These are phyloP conservation scores for Leontocebus nigricollis DNA, from an alignment of 2,797 vertebrate species.

Conservation along the genomic window DNA sequence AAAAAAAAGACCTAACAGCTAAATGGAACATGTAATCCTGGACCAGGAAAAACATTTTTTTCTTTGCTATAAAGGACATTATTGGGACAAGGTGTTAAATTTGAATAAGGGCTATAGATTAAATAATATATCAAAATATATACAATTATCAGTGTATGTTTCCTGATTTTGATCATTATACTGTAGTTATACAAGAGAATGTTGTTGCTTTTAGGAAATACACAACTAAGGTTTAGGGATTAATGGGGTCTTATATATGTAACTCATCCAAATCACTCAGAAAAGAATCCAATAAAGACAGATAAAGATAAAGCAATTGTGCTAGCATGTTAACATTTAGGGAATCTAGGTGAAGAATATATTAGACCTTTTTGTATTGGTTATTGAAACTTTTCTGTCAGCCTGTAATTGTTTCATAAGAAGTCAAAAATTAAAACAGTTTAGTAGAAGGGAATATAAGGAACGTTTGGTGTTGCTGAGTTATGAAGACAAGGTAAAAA, in stretches of 20 bases:
- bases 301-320: background rate
- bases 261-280: background rate
- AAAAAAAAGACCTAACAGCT: background rate
- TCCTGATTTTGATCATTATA: background rate
- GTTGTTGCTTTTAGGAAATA: slow-evolving; percentile 4
- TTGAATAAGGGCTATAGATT: background rate
- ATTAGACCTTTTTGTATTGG: background rate
- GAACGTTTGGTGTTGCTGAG: background rate
- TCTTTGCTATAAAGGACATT: background rate
- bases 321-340: background rate
- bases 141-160: background rate
- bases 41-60: background rate
- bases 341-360: background rate
- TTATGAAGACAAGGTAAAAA: background rate
- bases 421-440: background rate
- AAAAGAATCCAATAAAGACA: background rate
- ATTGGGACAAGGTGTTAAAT: background rate
- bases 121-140: background rate
- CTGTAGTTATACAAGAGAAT: background rate
- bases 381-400: background rate
- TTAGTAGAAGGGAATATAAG: background rate
- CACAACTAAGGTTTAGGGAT: background rate
- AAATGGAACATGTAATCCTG: background rate
- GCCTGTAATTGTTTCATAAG: background rate
- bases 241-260: background rate